Base-by-base conservation (phyloP, 2,888 invertebrate genomes). In the Lobophora halterata region DNA sequence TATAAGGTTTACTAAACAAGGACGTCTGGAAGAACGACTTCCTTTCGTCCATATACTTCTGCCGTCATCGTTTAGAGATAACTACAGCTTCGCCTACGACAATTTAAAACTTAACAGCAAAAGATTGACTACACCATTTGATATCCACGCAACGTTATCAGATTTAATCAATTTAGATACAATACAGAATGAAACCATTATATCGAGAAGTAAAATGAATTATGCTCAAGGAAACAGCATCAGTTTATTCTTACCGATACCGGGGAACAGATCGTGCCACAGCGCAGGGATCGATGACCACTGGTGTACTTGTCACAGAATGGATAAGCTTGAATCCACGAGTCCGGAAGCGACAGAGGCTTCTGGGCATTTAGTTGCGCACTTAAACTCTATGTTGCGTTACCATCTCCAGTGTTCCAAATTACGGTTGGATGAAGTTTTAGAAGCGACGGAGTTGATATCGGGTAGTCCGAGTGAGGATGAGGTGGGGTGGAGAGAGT, bases 281-380 rank as follows among this genome's bases (percentile, higher is more conserved):
- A 82, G 88, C 43, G 97, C 97, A 0, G 91, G 88, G 1, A 95
- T 98, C 40, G 91, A 92, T 0, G 91, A 92, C 12, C 95, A 96
- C 68, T 97, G 94, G 93, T 97, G 97, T 71, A 94, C 95, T 10
- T 97, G 97, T 54, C 93, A 95, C 61, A 89, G 89, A 39, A 91
- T 91, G 32, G 79, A 78, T 29, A 88, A 90, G 49, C 64, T 95
- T 8, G 65, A 88, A 0, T 75, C 79, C 0, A 83, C 89, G 14
- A 89, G 91, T 49, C 55, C 71, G 0, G 66, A 77, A 4, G 92
- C 93, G 0, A 66, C 78, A 3, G 80, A 90, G 20, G 91, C 91
- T 0, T 92, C 92, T 0, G 64, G 79, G 1, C 89, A 89, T 49
- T 76, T 95, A 12, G 89, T 96, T 0, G 66, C 77, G 3, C 80